phyloP scores from a whole-genome alignment of 2,888 invertebrate species.

The Lordiphosa fenestrarum region DNA sequence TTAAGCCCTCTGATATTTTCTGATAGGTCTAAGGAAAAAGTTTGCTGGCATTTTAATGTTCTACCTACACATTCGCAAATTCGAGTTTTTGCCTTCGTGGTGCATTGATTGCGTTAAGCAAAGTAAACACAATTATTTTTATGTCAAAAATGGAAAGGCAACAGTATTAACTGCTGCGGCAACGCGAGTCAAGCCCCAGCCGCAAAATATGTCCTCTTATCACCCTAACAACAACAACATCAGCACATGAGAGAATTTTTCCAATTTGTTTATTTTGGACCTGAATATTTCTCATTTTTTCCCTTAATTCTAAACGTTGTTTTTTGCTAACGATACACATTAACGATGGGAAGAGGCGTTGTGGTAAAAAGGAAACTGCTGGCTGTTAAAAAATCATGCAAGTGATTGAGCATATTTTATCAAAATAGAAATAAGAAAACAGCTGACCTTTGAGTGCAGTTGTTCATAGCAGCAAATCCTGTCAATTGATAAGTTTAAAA shows the following conservation, averaged over 20 bases:
- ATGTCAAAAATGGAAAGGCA: constrained; percentile 35
- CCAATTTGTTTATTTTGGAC: constrained; percentile 48
- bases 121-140: constrained; percentile 73
- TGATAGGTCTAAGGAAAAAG: too few relatives aligned
- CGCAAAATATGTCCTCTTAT: constrained; percentile 65
- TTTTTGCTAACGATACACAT: constrained; percentile 54
- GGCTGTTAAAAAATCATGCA: constrained; percentile 66
- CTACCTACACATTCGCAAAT: too few relatives aligned
- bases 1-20: too few relatives aligned
- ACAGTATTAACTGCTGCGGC: constrained; percentile 45
- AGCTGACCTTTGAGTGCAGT: constrained; percentile 36
- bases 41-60: too few relatives aligned
- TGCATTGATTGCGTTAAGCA: constrained; percentile 65
- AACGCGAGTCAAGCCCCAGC: constrained; percentile 45
- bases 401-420: constrained; percentile 72
- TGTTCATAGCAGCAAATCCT: constrained; percentile 57
- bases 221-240: constrained; percentile 33
- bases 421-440: constrained; percentile 32
- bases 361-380: constrained; percentile 28
- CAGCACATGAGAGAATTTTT: constrained; percentile 19
- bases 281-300: constrained; percentile 37
- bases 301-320: constrained; percentile 21
- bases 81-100: background rate
- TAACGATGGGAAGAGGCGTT: background rate
- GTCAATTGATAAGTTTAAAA: constrained; percentile 58